Evolutionary conservation across 2,888 invertebrate genomes (phyloP).

Genomic region (Epinotia nisella): DNA sequence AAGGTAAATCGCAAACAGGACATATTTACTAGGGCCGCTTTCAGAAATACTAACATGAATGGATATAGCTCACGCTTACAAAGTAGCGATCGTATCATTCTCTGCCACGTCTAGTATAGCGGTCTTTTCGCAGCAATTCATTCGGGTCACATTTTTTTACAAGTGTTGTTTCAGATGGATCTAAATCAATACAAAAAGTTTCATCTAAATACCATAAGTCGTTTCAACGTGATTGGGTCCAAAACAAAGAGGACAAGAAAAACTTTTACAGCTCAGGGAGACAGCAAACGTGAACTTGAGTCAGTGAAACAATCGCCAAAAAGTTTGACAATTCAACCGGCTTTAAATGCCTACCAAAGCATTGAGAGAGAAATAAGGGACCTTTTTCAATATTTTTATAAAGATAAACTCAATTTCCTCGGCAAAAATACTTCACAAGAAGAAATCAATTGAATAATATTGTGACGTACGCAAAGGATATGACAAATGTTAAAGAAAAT

Average conservation of each 20-base stretch:
- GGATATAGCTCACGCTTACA: conserved; percentile 15
- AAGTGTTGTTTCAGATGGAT: conserved; percentile 7
- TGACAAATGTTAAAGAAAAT: conserved; percentile 60
- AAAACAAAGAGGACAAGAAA: conserved; percentile 23
- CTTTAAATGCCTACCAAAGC: conserved; percentile 21
- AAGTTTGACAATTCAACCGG: conserved; percentile 23
- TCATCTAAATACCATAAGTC: conserved; percentile 19
- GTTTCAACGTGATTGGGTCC: conserved; percentile 26
- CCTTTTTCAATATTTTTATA: conserved; percentile 36
- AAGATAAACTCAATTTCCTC: conserved; percentile 59
- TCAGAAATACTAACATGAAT: conserved; percentile 58
- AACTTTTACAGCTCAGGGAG: conserved; percentile 20
- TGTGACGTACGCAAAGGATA: conserved; percentile 62
- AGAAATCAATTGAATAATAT: conserved; percentile 67
- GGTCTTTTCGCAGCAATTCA: not conserved
- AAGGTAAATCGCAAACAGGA: conserved; percentile 66
- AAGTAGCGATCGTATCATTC: conserved; percentile 5
- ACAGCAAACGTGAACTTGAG: conserved; percentile 19
- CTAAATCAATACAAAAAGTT: conserved; percentile 24
- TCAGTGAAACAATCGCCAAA: conserved; percentile 21
- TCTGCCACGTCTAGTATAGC: too few relatives aligned
- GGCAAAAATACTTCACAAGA: conserved; percentile 54
- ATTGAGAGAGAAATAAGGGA: conserved; percentile 12
- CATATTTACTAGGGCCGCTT: conserved; percentile 67
- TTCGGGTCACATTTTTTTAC: not conserved